Base-by-base conservation (phyloP, 2,113 vertebrate species). In the Seriola dumerili region DNA sequence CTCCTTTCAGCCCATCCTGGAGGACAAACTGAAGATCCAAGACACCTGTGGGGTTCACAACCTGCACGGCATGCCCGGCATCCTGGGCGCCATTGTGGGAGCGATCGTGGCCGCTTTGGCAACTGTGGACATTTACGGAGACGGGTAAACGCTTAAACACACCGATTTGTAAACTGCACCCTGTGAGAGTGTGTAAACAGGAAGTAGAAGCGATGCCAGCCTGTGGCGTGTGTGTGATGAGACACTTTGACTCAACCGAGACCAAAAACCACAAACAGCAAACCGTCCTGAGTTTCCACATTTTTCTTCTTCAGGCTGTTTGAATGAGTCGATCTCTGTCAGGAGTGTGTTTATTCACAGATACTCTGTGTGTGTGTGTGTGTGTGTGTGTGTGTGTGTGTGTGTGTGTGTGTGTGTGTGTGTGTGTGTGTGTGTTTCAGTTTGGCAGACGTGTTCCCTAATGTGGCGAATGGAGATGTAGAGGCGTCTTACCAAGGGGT, bases 21-120 rank as follows among this genome's bases (percentile, higher is more conserved):
- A 91, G 74, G 89, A 92, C 0, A 98, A 95, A 88, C 90, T 98
- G 85, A 97, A 96, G 89, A 93, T 94, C 72, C 97, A 97, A 82
- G 98, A 99, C 93, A 96, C 96, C 0, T 98, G 97, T 1, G 97
- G 97, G 0, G 92, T 99, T 4, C 96, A 98, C 94, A 99, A 99
- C 34, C 89, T 95, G 36, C 98, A 99, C 0, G 97, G 97, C 44
- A 96, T 99, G 94, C 97, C 98, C 0, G 98, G 97, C 0, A 0
- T 98, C 13, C 91, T 99, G 86, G 98, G 98, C 0, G 94, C 96
- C 3, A 79, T 98, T 0, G 93, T 99, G 69, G 98, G 97, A 3
- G 94, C 92, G 0, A 87, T 99, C 52, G 94, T 97, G 59, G 81
- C 97, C 0, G 73, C 94, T 0, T 1, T 95, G 75, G 96, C 97